phyloP scores from a whole-genome alignment of 2,888 invertebrate genomes.

The Gibbula magus region DNA sequence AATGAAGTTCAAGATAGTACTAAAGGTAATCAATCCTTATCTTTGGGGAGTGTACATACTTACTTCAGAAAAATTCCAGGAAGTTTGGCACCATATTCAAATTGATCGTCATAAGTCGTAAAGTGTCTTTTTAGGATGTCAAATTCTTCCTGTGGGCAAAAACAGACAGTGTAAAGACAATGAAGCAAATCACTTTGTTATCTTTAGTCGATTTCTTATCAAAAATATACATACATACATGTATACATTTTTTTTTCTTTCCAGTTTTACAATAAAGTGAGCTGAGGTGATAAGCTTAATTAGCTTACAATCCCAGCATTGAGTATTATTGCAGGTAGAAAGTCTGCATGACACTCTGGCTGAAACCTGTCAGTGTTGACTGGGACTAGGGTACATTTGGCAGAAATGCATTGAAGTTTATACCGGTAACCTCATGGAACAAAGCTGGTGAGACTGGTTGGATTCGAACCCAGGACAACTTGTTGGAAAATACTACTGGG shows the following conservation, averaged over 20 bases:
- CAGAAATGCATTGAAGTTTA: no score
- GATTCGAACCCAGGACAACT: no score
- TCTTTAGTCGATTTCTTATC: neutral
- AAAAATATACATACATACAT: neutral
- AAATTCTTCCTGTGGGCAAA: conserved; percentile 53
- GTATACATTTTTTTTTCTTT: neutral
- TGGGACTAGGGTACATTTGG: no score
- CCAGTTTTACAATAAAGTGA: neutral
- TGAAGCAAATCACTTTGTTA: neutral
- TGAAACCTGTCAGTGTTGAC: no score
- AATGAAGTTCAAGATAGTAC: no score
- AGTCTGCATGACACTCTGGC: no score
- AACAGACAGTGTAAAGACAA: neutral
- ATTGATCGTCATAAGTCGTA: conserved; percentile 68
- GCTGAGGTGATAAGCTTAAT: neutral
- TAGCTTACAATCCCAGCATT: neutral
- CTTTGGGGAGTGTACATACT: neutral
- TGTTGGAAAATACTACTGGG: no score
- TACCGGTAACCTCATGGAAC: no score
- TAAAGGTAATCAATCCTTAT: no score
- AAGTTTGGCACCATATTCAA: conserved; percentile 68
- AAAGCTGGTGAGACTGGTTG: no score
- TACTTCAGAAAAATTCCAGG: conserved; percentile 63
- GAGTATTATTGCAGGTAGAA: no score
- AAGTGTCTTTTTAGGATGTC: conserved; percentile 58